Conservation (phyloP, 2,113 vertebrate genomes). For the Regulus satrapa region DNA sequence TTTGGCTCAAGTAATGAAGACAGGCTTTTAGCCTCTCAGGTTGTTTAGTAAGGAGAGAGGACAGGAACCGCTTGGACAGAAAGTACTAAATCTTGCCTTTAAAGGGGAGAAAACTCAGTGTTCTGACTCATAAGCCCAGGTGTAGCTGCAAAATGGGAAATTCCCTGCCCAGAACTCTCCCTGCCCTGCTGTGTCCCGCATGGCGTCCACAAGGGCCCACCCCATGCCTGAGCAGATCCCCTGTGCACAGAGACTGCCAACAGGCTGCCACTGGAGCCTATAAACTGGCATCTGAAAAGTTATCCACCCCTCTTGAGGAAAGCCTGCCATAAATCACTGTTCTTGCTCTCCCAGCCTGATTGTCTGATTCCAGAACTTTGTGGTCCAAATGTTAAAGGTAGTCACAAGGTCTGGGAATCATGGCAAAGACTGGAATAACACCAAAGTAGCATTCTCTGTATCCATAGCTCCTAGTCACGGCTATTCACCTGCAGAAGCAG, state of each 20-base stretch:
- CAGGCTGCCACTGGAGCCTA: not conserved
- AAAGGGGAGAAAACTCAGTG: not conserved
- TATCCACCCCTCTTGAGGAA: not conserved
- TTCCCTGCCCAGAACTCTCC: not conserved
- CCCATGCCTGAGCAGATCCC: not conserved
- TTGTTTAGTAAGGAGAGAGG: not conserved
- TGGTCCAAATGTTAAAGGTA: not conserved
- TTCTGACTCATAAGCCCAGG: not conserved
- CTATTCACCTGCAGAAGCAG: not conserved
- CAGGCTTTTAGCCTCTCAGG: not conserved
- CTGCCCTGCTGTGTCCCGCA: not conserved
- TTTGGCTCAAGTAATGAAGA: not conserved
- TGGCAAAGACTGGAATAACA: not conserved
- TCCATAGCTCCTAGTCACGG: not conserved
- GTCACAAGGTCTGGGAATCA: not conserved
- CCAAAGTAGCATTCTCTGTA: not conserved
- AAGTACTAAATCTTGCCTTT: not conserved
- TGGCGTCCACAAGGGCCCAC: rapidly evolving
- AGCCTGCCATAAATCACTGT: not conserved
- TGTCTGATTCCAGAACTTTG: not conserved
- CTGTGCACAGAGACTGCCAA: not conserved
- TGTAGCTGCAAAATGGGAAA: not conserved
- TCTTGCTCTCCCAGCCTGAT: not conserved
- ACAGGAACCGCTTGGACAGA: not conserved
- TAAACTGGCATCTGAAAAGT: not conserved